Evolutionary conservation across 2,797 vertebrate genomes (phyloP), one percentile per base, ranked within the genome.

Genomic region (Eremophila alpestris): DNA sequence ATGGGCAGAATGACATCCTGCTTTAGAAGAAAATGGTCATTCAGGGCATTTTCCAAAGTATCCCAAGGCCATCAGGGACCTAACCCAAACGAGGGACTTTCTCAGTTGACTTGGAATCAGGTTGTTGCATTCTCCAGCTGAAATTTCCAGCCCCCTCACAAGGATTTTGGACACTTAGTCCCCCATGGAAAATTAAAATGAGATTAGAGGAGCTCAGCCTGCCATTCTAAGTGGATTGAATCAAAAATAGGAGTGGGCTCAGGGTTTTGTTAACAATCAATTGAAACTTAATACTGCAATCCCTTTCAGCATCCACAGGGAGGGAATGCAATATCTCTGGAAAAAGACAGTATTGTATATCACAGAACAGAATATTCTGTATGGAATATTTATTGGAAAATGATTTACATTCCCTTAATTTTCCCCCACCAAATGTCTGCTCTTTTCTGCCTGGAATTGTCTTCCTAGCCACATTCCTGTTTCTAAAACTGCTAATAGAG

Each of bases 161-260:
- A 89, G 87, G 89, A 81, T 94, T 97, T 89, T 69, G 92, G 90
- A 87, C 71, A 58, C 73, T 93, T 64, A 87, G 65, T 91, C 82
- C 89, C 75, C 79, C 69, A 19, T 74, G 95, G 89, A 95, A 94
- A 94, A 97, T 95, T 91, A 94, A 94, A 96, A 97, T 87, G 82
- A 95, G 95, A 95, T 96, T 95, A 95, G 92, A 85, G 75, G 46
- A 85, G 81, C 93, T 94, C 93, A 95, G 86, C 71, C 89, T 92
- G 81, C 95, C 88, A 56, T 94, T 93, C 81, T 95, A 93, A 95
- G 93, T 95, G 94, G 95, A 94, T 97, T 96, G 95, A 94, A 87
- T 91, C 92, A 94, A 87, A 86, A 93, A 82, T 55, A 94, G 79
- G 89, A 93, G 82, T 59, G 76, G 89, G 79, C 90, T 91, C n/a